Base-by-base conservation (phyloP, 2,888 invertebrate genomes). In the Calliopum simillimum region DNA sequence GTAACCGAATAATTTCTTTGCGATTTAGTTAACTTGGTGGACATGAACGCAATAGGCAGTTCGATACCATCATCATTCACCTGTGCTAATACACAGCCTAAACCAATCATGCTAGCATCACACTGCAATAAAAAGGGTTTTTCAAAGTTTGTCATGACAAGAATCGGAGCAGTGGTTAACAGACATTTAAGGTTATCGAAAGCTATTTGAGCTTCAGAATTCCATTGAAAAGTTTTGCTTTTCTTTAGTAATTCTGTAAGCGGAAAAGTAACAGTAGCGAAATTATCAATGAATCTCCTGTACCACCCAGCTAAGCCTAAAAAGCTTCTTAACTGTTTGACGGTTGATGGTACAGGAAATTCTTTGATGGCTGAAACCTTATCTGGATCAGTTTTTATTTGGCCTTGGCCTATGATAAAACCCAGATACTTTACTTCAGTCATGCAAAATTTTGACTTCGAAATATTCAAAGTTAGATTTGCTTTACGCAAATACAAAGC, bases 371-470 rank as follows among this genome's bases (percentile, higher is more conserved):
- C 56, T 25, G 33, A 33, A 3, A 58, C n/a, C 8, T 58, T 58
- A n/a, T 33, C 58, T 8, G 58, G 33, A n/a, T 58, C 58, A 14
- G 41, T 58, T 33, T 58, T 58, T 5, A 58, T 58, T n/a, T 41
- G 33, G 1, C 58, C 58, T 12, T 58, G 58, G 1, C 58, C 58
- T n/a, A 58, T 19, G 13, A 58, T 58, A 21, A 55, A 55, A 21
- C 55, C 55, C 1, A 55, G 23, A 62, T 65, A 44, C n/a, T n/a
- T n/a, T n/a, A n/a, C n/a, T n/a, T n/a, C n/a, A n/a, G n/a, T n/a
- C n/a, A n/a, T n/a, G n/a, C 73, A 73, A 56, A 73, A 70, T 44
- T 70, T 70, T n/a, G 68, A 69, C 41, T 74, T 73, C 8, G 63
- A 53, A 1, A 73, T 46, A 59, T 72, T 71, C 11, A 74, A 71